Base-by-base conservation (phyloP, 2,888 invertebrate species). In the Onthophagus sagittarius region DNA sequence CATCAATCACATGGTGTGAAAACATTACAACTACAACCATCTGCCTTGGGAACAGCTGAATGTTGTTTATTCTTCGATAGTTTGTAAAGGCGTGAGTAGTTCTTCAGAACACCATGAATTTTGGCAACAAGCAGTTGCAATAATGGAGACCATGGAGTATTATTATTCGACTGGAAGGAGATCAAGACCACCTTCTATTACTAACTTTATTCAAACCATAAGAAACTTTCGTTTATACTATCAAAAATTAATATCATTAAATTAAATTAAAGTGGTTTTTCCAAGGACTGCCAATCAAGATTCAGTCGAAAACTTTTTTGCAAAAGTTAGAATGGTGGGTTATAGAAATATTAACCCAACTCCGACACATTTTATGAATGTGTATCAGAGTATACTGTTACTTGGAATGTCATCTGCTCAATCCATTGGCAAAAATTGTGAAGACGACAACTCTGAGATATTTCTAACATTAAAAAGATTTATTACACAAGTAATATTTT, bases 11-110 rank as follows among this genome's bases (percentile, higher is more conserved):
- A 0, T 23, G 32, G 67, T 11, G 67, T 15, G 15, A 23, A 32
- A 32, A 23, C 15, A 13, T 11, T 70, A 13, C 5, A n/a, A 5
- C 11, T 62, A 62, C 13, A 14, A 2, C 14, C 62, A 13, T 33
- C 39, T 15, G 67, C 67, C 6, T 15, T 67, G 0, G 11, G 23
- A 5, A 67, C 67, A 9, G 70, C 70, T 9, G 33, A 32, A 39
- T 70, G 70, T 53, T 70, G 70, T 33, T 5, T 7, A 39, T 70
- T 70, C 9, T 70, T 70, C n/a, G 70, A 70, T 3, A 2, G 3
- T 0, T 11, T 70, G 5, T 70, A 67, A 31, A 6, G 67, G 15
- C 7, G 67, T 23, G 11, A n/a, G n/a, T n/a, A 15, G 31, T 9
- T 0, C 0, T 2, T 15, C 15, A 5, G 67, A n/a, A n/a, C 67